Conservation (phyloP, 2,113 vertebrate species). For the Cnemophilus loriae region DNA sequence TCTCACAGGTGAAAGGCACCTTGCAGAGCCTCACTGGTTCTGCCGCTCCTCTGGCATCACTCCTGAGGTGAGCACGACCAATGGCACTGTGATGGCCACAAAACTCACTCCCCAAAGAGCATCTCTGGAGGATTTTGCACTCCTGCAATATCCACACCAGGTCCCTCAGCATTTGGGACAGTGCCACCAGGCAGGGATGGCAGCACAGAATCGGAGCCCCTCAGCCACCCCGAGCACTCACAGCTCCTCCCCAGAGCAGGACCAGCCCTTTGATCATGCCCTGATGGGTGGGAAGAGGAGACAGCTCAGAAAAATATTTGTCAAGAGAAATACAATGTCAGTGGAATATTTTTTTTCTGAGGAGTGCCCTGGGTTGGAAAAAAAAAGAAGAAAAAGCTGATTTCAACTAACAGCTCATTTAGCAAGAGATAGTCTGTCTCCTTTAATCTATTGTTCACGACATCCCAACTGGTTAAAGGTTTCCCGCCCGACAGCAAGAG, state of each 20-base stretch:
- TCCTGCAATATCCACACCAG: fast-evolving
- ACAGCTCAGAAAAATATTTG: not conserved
- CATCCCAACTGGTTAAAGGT: not conserved
- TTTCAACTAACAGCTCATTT: constrained; percentile 52
- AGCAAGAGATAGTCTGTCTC: constrained; percentile 13
- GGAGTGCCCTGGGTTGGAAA: not conserved
- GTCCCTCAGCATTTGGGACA: not conserved
- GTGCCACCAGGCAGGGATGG: not conserved
- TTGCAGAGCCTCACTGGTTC: not conserved
- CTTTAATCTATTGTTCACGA: constrained; percentile 15
- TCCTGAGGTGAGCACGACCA: not conserved
- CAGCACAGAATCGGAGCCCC: not conserved
- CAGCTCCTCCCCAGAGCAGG: not conserved
- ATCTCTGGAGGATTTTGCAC: not conserved
- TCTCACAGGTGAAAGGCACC: not conserved
- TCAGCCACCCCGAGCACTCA: fast-evolving
- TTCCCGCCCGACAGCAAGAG: not conserved
- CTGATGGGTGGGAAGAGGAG: not conserved
- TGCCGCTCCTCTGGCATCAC: not conserved
- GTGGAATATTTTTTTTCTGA: not conserved
- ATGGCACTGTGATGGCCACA: fast-evolving
- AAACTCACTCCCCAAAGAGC: not conserved
- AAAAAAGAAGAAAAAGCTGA: not conserved
- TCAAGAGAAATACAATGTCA: not conserved
- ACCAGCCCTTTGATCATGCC: not conserved